phyloP scores from a whole-genome alignment of 1,140 invertebrate species.

The Caenorhabditis latens region DNA sequence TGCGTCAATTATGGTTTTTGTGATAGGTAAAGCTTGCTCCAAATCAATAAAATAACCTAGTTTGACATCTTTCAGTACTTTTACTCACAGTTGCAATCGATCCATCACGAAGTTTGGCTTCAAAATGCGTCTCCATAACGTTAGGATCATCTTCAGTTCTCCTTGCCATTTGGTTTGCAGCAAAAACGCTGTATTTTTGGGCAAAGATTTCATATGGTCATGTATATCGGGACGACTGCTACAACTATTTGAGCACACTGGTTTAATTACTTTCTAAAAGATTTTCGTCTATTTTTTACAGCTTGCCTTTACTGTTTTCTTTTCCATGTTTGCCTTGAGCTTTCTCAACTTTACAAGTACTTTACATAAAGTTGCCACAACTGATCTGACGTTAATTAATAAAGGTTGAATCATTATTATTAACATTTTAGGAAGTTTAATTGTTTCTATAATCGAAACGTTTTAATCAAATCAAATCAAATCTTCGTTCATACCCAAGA shows the following conservation, averaged over 20 bases:
- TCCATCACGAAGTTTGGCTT: background rate
- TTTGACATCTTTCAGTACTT: slow-evolving; percentile 17
- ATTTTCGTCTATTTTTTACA: background rate
- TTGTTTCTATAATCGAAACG: background rate
- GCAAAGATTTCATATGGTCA: slow-evolving; percentile 4
- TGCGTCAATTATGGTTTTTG: slow-evolving; percentile 26
- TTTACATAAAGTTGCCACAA: background rate
- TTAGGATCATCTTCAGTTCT: slow-evolving; percentile 36
- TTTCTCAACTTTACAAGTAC: background rate
- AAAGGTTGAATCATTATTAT: background rate
- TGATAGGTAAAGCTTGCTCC: background rate
- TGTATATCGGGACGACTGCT: slow-evolving; percentile 30
- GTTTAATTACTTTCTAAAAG: background rate
- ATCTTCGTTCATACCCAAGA: background rate
- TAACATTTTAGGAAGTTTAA: no score
- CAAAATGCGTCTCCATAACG: slow-evolving; percentile 29
- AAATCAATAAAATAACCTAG: background rate
- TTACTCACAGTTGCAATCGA: slow-evolving; percentile 30
- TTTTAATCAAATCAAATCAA: no score
- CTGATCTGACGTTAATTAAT: background rate
- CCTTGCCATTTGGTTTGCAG: background rate
- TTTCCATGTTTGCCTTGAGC: background rate
- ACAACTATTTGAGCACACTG: slow-evolving; percentile 38
- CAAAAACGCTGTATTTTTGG: slow-evolving; percentile 44
- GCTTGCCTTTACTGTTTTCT: background rate